Percentiles rank a stretch among this genome's conserved stretches.
These are phyloP conservation scores for Subacronicta megacephala DNA, from an alignment of 2,888 invertebrate species.

Conservation along the genomic window DNA sequence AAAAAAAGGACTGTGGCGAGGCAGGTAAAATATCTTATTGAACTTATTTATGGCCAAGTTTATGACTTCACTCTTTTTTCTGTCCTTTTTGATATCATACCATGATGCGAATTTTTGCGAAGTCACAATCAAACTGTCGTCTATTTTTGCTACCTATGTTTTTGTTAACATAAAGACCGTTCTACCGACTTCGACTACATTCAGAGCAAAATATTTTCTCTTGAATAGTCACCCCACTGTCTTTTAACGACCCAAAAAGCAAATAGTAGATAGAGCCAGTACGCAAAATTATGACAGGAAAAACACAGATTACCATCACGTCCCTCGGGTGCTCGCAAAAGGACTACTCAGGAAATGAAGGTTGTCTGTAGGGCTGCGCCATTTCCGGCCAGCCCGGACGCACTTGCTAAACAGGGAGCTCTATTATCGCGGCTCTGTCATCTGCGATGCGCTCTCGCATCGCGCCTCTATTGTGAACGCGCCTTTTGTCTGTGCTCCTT, in stretches of 20 bases:
- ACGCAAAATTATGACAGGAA: conserved; percentile 53
- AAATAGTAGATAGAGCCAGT: conserved; percentile 39
- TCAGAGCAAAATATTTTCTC: not conserved
- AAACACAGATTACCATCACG: conserved; percentile 57
- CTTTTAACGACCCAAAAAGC: conserved; percentile 31
- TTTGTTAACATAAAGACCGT: too few relatives aligned
- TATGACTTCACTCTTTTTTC: too few relatives aligned
- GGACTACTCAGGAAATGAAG: conserved; percentile 83
- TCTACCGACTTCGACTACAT: too few relatives aligned
- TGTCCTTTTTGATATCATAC: too few relatives aligned
- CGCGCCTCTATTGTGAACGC: conserved; percentile 67
- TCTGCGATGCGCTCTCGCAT: conserved; percentile 71
- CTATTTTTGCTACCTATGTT: too few relatives aligned
- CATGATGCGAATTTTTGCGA: too few relatives aligned
- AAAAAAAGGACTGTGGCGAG: too few relatives aligned
- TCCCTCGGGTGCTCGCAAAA: conserved; percentile 65
- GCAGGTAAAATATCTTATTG: too few relatives aligned
- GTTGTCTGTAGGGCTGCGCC: conserved; percentile 80
- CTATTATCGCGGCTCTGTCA: conserved; percentile 75
- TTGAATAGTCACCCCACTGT: not conserved
- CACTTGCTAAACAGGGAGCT: conserved; percentile 72
- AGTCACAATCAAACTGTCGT: too few relatives aligned
- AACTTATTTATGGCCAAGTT: too few relatives aligned
- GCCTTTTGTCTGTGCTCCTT: conserved; percentile 58
- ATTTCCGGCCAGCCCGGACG: conserved; percentile 81